phyloP scores from a whole-genome alignment of 2,888 invertebrate genomes.

The Hydriomena furcata region DNA sequence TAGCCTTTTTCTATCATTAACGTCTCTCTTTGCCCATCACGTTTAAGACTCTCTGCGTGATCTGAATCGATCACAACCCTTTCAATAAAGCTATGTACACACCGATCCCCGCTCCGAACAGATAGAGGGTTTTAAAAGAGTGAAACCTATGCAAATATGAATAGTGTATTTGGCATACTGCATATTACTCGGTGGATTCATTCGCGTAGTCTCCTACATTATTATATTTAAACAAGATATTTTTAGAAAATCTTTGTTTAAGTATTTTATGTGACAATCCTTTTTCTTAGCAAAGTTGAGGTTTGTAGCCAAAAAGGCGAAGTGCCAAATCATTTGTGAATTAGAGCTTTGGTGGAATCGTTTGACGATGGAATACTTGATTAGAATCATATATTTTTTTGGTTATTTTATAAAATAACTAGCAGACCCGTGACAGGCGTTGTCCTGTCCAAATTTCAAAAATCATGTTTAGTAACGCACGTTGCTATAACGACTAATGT shows the following conservation, averaged over 20 bases:
- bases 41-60: slow-evolving; percentile 46
- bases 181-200: slow-evolving; percentile 20
- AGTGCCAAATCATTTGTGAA: neutral
- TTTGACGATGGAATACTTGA: too few relatives aligned
- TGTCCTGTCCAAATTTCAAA: too few relatives aligned
- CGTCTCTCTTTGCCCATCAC: slow-evolving; percentile 50
- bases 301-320: slow-evolving; percentile 8
- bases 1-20: slow-evolving; percentile 49
- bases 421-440: too few relatives aligned
- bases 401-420: too few relatives aligned
- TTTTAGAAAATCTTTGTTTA: neutral
- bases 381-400: too few relatives aligned
- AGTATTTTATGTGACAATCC: neutral
- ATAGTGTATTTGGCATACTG: slow-evolving; percentile 18
- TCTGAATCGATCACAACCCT: slow-evolving; percentile 47
- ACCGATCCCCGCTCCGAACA: slow-evolving; percentile 15
- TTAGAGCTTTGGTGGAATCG: neutral
- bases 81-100: slow-evolving; percentile 42
- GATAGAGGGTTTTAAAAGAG: slow-evolving; percentile 27
- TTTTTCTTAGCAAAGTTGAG: neutral
- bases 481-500: too few relatives aligned
- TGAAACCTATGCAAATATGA: slow-evolving; percentile 34
- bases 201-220: slow-evolving; percentile 5
- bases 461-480: too few relatives aligned
- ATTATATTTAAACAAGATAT: slow-evolving; percentile 3